Base-by-base conservation (phyloP, 2,888 invertebrate genomes). In the Trimorus sp. region DNA sequence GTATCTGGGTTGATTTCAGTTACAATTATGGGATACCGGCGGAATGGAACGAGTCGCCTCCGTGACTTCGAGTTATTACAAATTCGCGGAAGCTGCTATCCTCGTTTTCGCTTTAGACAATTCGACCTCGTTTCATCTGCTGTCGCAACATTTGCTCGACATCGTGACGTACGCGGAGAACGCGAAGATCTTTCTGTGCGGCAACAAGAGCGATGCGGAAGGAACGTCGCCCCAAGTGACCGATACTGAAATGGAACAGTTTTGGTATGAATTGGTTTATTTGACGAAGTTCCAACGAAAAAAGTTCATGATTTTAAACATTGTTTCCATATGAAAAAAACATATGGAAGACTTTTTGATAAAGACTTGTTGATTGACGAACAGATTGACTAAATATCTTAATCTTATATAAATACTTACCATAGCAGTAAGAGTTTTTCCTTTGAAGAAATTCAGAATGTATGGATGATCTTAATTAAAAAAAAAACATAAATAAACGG, bases 41-140 rank as follows among this genome's bases (percentile, higher is more conserved):
- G 98, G 98, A 62, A 98, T 98, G 97, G 98, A 98, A 92, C 94
- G 98, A 87, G 98, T 98, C 83, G 98, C 98, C 58, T 98, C 98
- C 3, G 97, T 98, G 16, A 98, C 98, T 11, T 97, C 97, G 38
- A 97, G 97, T 89, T 98, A 98, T 91, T 98, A 98, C 91, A 98
- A 98, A 92, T 98, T 98, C 92, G 97, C 98, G 3, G 98, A 98
- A 91, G 98, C 98, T 80, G 98, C 98, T 76, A 95, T 98, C 87
- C 93, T 98, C 83, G 98, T 98, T 7, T 98, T 98, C 92, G 96
- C 97, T 48, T 92, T 97, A 84, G 97, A 98, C 89, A 97, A 97
- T 93, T 95, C 96, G 8, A 96, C 98, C 48, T 98, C 98, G 8
- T 98, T 98, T 93, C 97, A 98, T 92, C 94, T 97, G 26, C 92